These are phyloP conservation scores for Sceloporus undulatus DNA, from an alignment of 2,113 vertebrate species.

Conservation along the genomic window DNA sequence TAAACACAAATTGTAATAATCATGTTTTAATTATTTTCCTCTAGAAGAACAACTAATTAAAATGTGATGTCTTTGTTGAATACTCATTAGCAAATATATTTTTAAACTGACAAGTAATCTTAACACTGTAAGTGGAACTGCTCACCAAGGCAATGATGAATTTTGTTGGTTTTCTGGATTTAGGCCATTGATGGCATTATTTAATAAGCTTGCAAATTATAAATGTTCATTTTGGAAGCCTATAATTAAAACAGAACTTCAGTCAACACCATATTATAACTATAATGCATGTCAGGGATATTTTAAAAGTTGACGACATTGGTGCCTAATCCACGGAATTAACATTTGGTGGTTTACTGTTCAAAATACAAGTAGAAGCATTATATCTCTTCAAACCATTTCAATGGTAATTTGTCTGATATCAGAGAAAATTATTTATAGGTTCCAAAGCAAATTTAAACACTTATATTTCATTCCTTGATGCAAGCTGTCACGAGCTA, in stretches of 20 bases:
- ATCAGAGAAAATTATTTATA: neutral
- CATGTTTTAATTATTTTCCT: conserved; percentile 17
- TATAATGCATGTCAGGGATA: neutral
- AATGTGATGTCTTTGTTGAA: neutral
- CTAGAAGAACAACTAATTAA: neutral
- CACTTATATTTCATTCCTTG: neutral
- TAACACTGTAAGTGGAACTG: neutral
- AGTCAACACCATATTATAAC: conserved; percentile 35
- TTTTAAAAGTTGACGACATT: neutral
- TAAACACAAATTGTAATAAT: neutral
- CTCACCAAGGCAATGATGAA: conserved; percentile 16
- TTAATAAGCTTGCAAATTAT: conserved; percentile 25
- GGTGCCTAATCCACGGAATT: neutral
- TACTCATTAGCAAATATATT: neutral
- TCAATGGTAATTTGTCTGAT: neutral
- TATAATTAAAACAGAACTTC: neutral
- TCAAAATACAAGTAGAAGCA: neutral
- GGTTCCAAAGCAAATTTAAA: neutral
- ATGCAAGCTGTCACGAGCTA: neutral
- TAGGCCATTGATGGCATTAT: neutral
- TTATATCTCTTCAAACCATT: neutral
- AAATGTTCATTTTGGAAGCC: neutral
- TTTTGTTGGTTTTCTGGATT: neutral
- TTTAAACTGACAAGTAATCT: conserved; percentile 20
- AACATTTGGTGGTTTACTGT: neutral